Conservation (phyloP, 2,888 invertebrate species). For the Stenolophus ochropezus region DNA sequence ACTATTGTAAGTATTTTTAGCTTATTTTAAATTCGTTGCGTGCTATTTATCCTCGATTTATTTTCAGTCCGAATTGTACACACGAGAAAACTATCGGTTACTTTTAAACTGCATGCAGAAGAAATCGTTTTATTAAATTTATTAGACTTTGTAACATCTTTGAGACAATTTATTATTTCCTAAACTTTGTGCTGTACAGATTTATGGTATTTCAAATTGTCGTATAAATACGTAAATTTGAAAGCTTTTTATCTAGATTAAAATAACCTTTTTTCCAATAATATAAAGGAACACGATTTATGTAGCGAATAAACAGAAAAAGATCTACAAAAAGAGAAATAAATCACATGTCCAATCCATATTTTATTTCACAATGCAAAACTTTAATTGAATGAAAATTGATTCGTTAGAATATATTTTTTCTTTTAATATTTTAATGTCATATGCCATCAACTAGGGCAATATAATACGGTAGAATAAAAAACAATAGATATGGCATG, state of each 20-base stretch:
- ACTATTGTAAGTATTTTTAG: too few relatives aligned
- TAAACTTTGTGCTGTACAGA: constrained; percentile 27
- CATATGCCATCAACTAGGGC: too few relatives aligned
- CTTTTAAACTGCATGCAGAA: constrained; percentile 1
- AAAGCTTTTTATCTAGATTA: constrained; percentile 37
- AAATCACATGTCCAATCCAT: constrained; percentile 13
- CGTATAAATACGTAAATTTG: constrained; percentile 31
- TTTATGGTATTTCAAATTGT: constrained; percentile 32
- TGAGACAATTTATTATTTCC: constrained; percentile 26
- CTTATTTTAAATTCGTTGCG: too few relatives aligned
- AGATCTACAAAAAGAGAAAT: constrained; percentile 12
- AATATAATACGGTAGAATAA: too few relatives aligned
- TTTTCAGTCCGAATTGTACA: too few relatives aligned
- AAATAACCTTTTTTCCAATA: constrained; percentile 28
- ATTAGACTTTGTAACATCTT: constrained; percentile 6
- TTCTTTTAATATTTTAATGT: too few relatives aligned
- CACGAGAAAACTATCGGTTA: too few relatives aligned
- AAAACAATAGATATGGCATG: too few relatives aligned
- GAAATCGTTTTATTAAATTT: constrained; percentile 29
- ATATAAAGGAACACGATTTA: constrained; percentile 31
- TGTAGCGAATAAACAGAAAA: constrained; percentile 29
- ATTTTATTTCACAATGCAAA: neutral
- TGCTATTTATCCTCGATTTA: too few relatives aligned
- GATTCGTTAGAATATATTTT: too few relatives aligned
- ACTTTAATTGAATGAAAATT: neutral